These are phyloP conservation scores for Melolontha melolontha DNA, from an alignment of 2,888 invertebrate species.

Conservation along the genomic window DNA sequence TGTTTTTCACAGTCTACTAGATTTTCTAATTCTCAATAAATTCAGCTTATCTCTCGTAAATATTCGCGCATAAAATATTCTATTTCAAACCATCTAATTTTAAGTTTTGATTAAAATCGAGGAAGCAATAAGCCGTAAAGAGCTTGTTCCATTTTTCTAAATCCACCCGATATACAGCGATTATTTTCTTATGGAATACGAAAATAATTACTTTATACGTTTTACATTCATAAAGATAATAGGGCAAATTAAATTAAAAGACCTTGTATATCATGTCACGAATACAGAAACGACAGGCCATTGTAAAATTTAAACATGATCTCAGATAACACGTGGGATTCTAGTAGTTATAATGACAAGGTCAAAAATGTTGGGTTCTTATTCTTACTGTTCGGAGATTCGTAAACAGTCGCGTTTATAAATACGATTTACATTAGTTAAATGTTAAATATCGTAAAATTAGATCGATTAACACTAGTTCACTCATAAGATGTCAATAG, in stretches of 20 bases:
- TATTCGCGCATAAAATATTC: too few relatives aligned
- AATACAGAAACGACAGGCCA: constrained; percentile 21
- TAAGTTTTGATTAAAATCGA: too few relatives aligned
- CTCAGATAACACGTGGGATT: constrained; percentile 41
- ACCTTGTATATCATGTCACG: constrained; percentile 29
- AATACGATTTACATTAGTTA: constrained; percentile 9
- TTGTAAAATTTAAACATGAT: constrained; percentile 41
- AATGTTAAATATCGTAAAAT: constrained; percentile 2
- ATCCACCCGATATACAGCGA: too few relatives aligned
- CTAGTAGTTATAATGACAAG: constrained; percentile 33
- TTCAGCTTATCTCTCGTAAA: too few relatives aligned
- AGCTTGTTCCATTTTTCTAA: too few relatives aligned
- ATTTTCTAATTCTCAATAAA: too few relatives aligned
- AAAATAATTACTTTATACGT: too few relatives aligned
- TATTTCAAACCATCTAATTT: too few relatives aligned
- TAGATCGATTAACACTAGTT: background rate
- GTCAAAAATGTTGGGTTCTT: constrained; percentile 24
- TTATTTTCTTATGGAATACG: background rate
- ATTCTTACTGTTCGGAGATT: background rate
- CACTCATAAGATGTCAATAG: background rate
- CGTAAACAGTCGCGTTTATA: constrained; percentile 1
- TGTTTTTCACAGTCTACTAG: too few relatives aligned
- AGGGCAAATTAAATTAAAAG: constrained; percentile 17
- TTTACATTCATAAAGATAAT: constrained; percentile 1
- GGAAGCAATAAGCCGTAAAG: too few relatives aligned